Percentiles rank a stretch among this genome's conserved stretches.
Evolutionary conservation across 2,888 invertebrate genomes (phyloP).

Genomic region (Apodemia zela): DNA sequence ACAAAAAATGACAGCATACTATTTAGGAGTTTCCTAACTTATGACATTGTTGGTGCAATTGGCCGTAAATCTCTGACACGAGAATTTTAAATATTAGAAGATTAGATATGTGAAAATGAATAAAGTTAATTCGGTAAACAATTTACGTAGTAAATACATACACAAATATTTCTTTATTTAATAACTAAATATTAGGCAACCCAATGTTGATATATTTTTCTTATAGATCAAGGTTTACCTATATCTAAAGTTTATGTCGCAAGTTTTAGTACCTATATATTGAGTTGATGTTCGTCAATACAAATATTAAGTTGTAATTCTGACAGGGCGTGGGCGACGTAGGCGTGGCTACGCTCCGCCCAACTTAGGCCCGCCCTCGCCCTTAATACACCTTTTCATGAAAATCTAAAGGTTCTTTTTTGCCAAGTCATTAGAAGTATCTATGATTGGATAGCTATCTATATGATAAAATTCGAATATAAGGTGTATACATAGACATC

Average conservation of each 20-base stretch:
- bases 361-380: conserved; percentile 70
- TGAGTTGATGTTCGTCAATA: conserved; percentile 39
- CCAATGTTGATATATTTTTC: background rate
- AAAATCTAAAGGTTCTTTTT: conserved; percentile 58
- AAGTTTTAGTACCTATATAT: conserved; percentile 2
- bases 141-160: too few relatives aligned
- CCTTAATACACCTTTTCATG: conserved; percentile 69
- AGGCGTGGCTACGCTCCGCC: conserved; percentile 75
- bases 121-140: too few relatives aligned
- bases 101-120: too few relatives aligned
- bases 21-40: too few relatives aligned
- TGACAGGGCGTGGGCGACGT: conserved; percentile 66
- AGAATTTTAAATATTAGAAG: too few relatives aligned
- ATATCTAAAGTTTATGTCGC: background rate
- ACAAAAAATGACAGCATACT: too few relatives aligned
- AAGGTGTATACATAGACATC: background rate
- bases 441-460: conserved; percentile 14
- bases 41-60: too few relatives aligned
- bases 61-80: too few relatives aligned
- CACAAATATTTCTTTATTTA: too few relatives aligned
- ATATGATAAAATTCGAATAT: background rate
- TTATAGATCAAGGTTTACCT: background rate
- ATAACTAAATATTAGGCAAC: too few relatives aligned
- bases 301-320: conserved; percentile 58
- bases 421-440: conserved; percentile 42